Conservation (phyloP, 1,140 invertebrate genomes). For the Panagrolaimus sp. region DNA sequence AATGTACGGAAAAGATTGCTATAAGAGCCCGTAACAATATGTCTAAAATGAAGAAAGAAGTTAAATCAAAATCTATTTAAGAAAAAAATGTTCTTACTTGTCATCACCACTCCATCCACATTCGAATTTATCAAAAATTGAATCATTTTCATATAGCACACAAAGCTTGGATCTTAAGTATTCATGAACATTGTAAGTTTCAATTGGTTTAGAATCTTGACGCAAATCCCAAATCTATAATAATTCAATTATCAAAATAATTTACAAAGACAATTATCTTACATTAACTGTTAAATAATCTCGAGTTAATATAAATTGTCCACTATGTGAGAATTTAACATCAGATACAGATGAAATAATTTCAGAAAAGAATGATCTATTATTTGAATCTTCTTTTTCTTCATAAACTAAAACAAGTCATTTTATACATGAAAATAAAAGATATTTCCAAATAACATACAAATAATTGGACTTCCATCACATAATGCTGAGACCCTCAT, state of each 20-base stretch:
- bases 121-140: conserved; percentile 99
- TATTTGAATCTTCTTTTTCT: conserved; percentile 94
- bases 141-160: conserved; percentile 98
- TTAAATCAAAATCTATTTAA: not conserved
- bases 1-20: conserved; percentile 99
- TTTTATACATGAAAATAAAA: conserved; percentile 15
- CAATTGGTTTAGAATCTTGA: conserved; percentile 96
- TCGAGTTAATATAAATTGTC: conserved; percentile 95
- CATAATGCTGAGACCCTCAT: conserved; percentile 96
- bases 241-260: conserved; percentile 1
- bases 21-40: conserved; percentile 98
- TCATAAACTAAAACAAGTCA: conserved; percentile 73
- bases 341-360: conserved; percentile 99
- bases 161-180: conserved; percentile 95
- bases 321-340: conserved; percentile 96
- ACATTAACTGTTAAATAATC: conserved; percentile 98
- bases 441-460: no score
- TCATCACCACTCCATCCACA: conserved; percentile 99
- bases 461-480: conserved; percentile 65
- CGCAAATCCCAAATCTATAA: conserved; percentile 85
- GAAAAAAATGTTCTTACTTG: conserved; percentile 63
- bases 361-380: conserved; percentile 95
- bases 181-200: conserved; percentile 97
- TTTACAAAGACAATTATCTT: not conserved
- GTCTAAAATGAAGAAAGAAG: conserved; percentile 60